phyloP scores from a whole-genome alignment of 2,113 vertebrate genomes.

The Lepus europaeus region DNA sequence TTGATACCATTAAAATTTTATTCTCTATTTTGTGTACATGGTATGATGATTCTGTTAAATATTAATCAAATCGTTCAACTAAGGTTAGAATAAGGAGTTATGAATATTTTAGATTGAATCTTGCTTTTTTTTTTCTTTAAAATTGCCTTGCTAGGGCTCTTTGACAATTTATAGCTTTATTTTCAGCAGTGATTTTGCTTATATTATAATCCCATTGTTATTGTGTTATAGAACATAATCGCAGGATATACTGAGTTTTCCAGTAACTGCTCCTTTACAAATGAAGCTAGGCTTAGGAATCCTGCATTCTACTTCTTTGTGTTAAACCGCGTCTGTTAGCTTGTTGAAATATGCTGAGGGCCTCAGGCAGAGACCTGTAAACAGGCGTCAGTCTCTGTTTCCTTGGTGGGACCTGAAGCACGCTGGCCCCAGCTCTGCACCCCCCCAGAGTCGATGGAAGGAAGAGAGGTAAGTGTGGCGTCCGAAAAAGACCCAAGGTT shows the following conservation, averaged over 20 bases:
- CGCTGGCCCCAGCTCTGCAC: not conserved
- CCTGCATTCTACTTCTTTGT: constrained; percentile 42
- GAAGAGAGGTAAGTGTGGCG: not conserved
- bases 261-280: not conserved
- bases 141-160: constrained; percentile 19
- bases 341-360: not conserved
- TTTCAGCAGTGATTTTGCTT: constrained; percentile 50
- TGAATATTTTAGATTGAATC: constrained; percentile 23
- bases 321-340: not conserved
- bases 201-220: constrained; percentile 16
- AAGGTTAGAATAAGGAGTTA: constrained; percentile 25
- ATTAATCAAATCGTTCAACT: not conserved
- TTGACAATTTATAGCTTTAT: constrained; percentile 32
- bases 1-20: constrained; percentile 83
- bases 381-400: not conserved
- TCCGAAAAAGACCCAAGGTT: not conserved
- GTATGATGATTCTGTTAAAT: constrained; percentile 71
- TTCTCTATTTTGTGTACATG: constrained; percentile 75
- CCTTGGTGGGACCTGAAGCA: not conserved
- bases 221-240: constrained; percentile 30
- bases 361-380: not conserved
- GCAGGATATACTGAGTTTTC: not conserved
- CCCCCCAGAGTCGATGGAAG: not conserved
- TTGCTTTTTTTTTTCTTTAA: constrained; percentile 55
- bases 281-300: not conserved